A percentile compares a stretch with the other conserved stretches of the same genome.
phyloP scores from a whole-genome alignment of 1,140 invertebrate species.

The Spodoptera frugiperda region DNA sequence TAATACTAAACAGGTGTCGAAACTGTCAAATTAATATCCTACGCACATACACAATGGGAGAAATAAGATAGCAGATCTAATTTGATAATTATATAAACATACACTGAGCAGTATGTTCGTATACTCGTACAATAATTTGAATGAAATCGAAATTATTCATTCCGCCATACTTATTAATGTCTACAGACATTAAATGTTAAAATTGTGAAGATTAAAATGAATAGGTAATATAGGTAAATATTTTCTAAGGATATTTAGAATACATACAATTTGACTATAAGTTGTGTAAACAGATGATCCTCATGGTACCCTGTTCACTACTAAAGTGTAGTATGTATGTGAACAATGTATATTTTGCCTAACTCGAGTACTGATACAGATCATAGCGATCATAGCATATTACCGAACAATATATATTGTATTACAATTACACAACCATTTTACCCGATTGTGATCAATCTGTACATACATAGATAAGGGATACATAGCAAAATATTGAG shows the following conservation, averaged over 20 bases:
- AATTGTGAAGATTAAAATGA: background rate
- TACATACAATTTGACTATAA: conserved; percentile 59
- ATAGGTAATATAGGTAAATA: conserved; percentile 53
- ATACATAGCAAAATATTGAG: conserved; percentile 70
- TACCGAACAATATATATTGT: conserved; percentile 75
- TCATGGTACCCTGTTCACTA: conserved; percentile 71
- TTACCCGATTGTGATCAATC: conserved; percentile 76
- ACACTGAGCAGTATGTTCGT: conserved; percentile 39
- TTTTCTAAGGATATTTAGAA: conserved; percentile 43
- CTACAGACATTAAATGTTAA: background rate
- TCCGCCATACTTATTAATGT: background rate
- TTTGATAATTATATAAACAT: conserved; percentile 27
- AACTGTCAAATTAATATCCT: conserved; percentile 47
- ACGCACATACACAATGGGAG: conserved; percentile 46
- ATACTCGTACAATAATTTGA: conserved; percentile 46
- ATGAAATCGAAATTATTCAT: background rate
- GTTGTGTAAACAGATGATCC: conserved; percentile 41
- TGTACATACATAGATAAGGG: conserved; percentile 66
- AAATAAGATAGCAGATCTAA: conserved; percentile 38
- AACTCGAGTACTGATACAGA: conserved; percentile 57
- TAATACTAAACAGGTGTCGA: conserved; percentile 56
- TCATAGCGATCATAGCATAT: conserved; percentile 71
- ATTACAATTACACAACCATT: conserved; percentile 83
- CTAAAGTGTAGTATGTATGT: conserved; percentile 51
- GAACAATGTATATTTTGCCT: conserved; percentile 51